phyloP scores from a whole-genome alignment of 2,113 vertebrate genomes.

The Callocephalon fimbriatum region DNA sequence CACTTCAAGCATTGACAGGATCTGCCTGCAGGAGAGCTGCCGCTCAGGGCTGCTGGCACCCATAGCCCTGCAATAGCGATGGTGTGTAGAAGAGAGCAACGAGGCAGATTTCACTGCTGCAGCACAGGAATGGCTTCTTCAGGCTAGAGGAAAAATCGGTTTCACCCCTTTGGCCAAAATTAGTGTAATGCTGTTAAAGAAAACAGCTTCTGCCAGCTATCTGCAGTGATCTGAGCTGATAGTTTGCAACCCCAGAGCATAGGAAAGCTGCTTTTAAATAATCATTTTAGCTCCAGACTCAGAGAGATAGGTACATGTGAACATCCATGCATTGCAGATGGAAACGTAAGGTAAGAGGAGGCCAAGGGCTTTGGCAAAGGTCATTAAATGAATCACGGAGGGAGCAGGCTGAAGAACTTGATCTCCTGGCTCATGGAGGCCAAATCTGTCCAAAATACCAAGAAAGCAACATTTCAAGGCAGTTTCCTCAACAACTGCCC shows the following conservation, averaged over 20 bases:
- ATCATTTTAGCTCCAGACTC: not conserved
- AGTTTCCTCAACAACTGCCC: not conserved
- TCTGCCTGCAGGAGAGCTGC: not conserved
- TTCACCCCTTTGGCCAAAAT: not conserved
- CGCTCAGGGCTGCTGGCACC: fast-evolving
- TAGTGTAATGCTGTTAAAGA: fast-evolving
- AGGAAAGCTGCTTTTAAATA: not conserved
- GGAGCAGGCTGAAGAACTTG: not conserved
- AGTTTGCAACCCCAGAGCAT: not conserved
- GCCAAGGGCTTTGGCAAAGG: conserved; percentile 7
- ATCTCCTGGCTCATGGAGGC: not conserved
- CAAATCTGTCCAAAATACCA: not conserved
- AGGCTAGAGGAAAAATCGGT: not conserved
- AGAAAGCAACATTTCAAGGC: not conserved
- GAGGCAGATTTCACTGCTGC: not conserved
- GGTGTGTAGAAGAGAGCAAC: not conserved
- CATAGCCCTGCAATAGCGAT: fast-evolving
- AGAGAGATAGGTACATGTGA: not conserved
- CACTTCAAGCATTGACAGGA: fast-evolving
- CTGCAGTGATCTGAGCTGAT: not conserved
- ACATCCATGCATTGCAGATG: not conserved
- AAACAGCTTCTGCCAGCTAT: not conserved
- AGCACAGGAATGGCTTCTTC: fast-evolving
- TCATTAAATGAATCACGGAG: not conserved
- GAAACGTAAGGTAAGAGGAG: not conserved